Evolutionary conservation across 2,888 invertebrate species (phyloP), one percentile per base, ranked within the genome.

Genomic region (Perdita meconis): DNA sequence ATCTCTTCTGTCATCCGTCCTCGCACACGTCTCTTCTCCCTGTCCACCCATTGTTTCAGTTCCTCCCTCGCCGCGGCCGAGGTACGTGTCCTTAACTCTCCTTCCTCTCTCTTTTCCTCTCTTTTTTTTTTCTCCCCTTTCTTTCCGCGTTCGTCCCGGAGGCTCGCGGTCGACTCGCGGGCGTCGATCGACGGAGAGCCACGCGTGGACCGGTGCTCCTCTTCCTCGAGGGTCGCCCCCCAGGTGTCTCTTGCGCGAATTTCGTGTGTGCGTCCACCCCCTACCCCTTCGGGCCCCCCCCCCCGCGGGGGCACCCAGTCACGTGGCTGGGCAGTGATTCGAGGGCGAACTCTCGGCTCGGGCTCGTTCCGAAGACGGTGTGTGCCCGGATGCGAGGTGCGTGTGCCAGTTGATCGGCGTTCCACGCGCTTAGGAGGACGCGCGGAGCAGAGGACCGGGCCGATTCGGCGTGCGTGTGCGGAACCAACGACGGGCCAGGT

Each of bases 261-360:
- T 38, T 61, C n/a, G 26, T 51, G 60, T 61, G 65, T 68, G n/a
- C n/a, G n/a, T n/a, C n/a, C n/a, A n/a, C n/a, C n/a, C n/a, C n/a
- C n/a, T n/a, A n/a, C n/a, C n/a, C n/a, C n/a, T n/a, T n/a, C n/a
- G n/a, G n/a, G n/a, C n/a, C 59, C 42, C 60, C 68, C 34, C 44
- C 42, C n/a, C 42, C 44, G n/a, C 16, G 44, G 16, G 47, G 22
- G 63, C 67, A 72, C 68, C 51, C 51, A 74, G 81, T 80, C 83
- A 77, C 76, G 79, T 78, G 82, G 84, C 77, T 70, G 64, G 69
- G 24, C 64, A 65, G 86, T 79, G 86, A 83, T 78, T 81, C 78
- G 47, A 63, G 61, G 50, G 42, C n/a, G 38, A 44, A 56, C 63
- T 56, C 51, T 66, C 56, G 44, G 63, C 24, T 53, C 50, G 65